Conservation (phyloP, 2,797 vertebrate species). For the Harpagifer antarcticus region DNA sequence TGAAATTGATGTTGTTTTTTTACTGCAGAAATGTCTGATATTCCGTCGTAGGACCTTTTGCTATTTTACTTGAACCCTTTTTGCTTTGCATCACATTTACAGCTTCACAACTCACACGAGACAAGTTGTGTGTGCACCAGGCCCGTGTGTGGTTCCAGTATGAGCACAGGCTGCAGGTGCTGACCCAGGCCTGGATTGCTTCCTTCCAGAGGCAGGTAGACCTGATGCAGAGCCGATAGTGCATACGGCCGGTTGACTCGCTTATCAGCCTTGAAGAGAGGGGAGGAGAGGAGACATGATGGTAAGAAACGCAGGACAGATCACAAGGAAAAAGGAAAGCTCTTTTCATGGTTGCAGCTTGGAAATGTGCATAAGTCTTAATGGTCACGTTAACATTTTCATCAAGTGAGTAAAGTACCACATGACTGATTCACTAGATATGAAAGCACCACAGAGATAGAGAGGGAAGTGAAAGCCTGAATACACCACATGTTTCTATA, state of each 20-base stretch:
- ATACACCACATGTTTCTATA: constrained; percentile 43
- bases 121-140: constrained; percentile 85
- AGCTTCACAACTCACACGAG: constrained; percentile 77
- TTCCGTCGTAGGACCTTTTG: neutral
- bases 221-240: constrained; percentile 76
- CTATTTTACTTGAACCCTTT: neutral
- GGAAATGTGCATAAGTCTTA: no score
- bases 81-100: neutral
- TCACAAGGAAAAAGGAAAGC: neutral
- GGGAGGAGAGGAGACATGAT: constrained; percentile 1
- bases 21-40: neutral
- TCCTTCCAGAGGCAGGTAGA: constrained; percentile 76
- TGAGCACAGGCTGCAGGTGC: constrained; percentile 86
- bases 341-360: neutral
- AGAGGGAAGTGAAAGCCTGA: constrained; percentile 67
- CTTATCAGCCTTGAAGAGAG: constrained; percentile 60
- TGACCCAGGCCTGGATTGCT: constrained; percentile 58
- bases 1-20: no score
- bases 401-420: constrained; percentile 27
- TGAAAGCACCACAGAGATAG: constrained; percentile 41
- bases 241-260: constrained; percentile 51
- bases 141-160: constrained; percentile 84
- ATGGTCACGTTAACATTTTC: neutral
- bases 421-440: constrained; percentile 49
- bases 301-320: neutral